Percentiles rank a stretch among this genome's conserved stretches.
Evolutionary conservation across 2,113 vertebrate species (phyloP).

Genomic region (Neolamprologus longior): DNA sequence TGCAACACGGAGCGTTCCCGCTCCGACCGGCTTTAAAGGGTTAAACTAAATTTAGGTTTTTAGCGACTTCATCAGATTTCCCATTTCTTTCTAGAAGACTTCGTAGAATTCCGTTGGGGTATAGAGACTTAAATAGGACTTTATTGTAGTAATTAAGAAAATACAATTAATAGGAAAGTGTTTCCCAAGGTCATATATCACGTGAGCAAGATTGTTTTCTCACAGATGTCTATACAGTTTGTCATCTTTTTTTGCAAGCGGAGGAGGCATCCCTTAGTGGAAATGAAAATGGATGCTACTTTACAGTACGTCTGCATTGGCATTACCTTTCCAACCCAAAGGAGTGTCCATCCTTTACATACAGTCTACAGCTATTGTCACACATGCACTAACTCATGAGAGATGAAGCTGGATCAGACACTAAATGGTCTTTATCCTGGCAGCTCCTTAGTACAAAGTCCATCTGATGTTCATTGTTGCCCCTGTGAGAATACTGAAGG

Average conservation of each 20-base stretch:
- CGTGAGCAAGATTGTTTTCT: neutral
- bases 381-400: neutral
- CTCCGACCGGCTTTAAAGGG: neutral
- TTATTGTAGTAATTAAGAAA: neutral
- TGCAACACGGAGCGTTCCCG: accelerated
- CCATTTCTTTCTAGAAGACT: too few species aligned
- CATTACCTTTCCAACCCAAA: neutral
- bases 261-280: neutral
- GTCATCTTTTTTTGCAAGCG: neutral
- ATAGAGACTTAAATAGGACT: neutral
- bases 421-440: neutral
- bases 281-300: neutral
- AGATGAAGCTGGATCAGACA: neutral
- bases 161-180: neutral
- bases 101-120: neutral
- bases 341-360: neutral
- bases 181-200: neutral
- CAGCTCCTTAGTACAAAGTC: neutral
- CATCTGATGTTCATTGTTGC: neutral
- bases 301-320: neutral
- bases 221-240: neutral
- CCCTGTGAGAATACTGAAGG: neutral
- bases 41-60: neutral
- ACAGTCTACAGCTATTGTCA: neutral
- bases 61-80: too few species aligned